These are phyloP conservation scores for Reinhardtius hippoglossoides DNA, from an alignment of 2,113 vertebrate species.

Conservation along the genomic window DNA sequence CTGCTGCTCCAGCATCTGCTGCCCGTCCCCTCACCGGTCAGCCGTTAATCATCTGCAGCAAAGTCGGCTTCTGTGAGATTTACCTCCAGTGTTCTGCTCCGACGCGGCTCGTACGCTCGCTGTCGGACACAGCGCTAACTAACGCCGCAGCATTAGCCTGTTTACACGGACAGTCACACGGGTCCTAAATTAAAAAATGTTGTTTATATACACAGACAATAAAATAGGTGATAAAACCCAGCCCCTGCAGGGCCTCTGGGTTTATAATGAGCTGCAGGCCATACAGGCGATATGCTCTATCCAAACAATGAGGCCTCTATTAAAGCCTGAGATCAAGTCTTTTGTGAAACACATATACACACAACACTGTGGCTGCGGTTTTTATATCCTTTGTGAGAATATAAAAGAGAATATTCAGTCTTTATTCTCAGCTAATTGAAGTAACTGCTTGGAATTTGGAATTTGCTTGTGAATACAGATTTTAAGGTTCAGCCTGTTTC, in stretches of 20 bases:
- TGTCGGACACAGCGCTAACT: conserved; percentile 23
- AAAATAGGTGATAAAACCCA: conserved; percentile 68
- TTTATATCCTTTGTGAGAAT: conserved; percentile 56
- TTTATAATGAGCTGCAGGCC: conserved; percentile 57
- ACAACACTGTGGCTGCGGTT: conserved; percentile 2
- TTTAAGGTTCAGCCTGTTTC: neutral
- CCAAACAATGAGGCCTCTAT: conserved; percentile 64
- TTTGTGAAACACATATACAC: conserved; percentile 22
- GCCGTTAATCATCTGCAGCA: conserved; percentile 40
- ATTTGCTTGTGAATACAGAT: conserved; percentile 24
- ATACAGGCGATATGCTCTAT: conserved; percentile 35
- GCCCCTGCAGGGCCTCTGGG: conserved; percentile 37
- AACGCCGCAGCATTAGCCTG: conserved; percentile 26
- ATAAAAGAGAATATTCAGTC: conserved; percentile 43
- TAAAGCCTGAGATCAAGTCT: conserved; percentile 39
- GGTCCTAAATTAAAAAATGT: conserved; percentile 54
- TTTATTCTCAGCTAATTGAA: conserved; percentile 37
- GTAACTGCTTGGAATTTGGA: neutral
- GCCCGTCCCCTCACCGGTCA: conserved; percentile 18
- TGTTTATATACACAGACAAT: conserved; percentile 61
- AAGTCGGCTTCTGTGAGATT: conserved; percentile 45
- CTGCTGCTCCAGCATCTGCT: conserved; percentile 40
- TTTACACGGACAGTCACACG: conserved; percentile 34
- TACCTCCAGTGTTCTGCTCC: conserved; percentile 41
- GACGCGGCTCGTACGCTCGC: conserved; percentile 46